Conservation (phyloP, 2,888 invertebrate species). For the Polylopha cassiicola region DNA sequence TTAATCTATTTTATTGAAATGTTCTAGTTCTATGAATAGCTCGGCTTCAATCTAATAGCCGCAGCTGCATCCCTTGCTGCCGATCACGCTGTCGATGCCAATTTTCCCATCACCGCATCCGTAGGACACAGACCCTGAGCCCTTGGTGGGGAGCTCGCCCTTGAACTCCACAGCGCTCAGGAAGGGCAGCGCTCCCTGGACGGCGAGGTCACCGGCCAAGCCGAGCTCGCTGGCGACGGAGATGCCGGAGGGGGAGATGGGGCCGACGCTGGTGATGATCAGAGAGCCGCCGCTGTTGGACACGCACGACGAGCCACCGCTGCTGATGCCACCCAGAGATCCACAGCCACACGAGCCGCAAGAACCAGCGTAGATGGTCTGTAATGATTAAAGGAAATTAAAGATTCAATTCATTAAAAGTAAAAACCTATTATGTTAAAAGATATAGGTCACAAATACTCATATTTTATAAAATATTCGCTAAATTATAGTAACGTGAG, state of each 20-base stretch:
- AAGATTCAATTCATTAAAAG: too few relatives aligned
- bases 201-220: conserved; percentile 35
- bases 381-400: conserved; percentile 22
- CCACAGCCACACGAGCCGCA: conserved; percentile 16
- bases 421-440: too few relatives aligned
- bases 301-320: too few relatives aligned
- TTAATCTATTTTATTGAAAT: too few relatives aligned
- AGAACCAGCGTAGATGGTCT: conserved; percentile 13
- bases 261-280: conserved; percentile 29
- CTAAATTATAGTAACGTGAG: too few relatives aligned
- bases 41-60: too few relatives aligned
- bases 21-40: too few relatives aligned
- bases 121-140: conserved; percentile 1
- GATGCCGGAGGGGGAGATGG: conserved; percentile 38
- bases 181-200: conserved; percentile 40
- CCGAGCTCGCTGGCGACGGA: conserved; percentile 43
- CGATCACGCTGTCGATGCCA: conserved; percentile 5
- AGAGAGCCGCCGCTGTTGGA: conserved; percentile 9
- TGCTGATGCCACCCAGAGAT: conserved; percentile 8
- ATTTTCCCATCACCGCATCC: conserved; percentile 5
- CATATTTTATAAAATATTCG: too few relatives aligned
- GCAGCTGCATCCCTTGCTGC: not conserved
- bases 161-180: conserved; percentile 38
- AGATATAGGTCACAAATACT: too few relatives aligned
- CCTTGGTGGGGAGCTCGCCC: conserved; percentile 24